Evolutionary conservation across 2,888 invertebrate genomes (phyloP), one percentile per base, ranked within the genome.

Genomic region (Arctia plantaginis): DNA sequence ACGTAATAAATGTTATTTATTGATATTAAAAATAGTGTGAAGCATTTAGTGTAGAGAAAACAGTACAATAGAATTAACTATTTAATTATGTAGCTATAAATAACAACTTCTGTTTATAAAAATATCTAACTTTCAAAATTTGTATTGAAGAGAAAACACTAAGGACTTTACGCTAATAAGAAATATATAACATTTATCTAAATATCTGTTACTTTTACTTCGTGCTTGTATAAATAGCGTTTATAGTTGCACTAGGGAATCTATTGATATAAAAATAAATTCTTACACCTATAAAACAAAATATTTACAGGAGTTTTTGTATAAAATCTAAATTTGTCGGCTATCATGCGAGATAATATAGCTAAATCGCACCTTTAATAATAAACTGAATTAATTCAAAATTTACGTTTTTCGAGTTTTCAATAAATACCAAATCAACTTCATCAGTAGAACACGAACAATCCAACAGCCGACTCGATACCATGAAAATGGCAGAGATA

Each of bases 131-230:
- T 76, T 78, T 80, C 10, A 41, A 55, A 64, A 10, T 71, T 81
- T 81, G 75, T 78, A 79, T 81, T 76, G 18, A 70, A 30, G 20
- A 78, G 77, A 79, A 79, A 82, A 81, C 79, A 80, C 80, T 68
- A 68, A 35, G 51, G 47, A 75, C 51, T 59, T 67, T 33, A 66
- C 72, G 76, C 62, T 27, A 20, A 35, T 66, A 70, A 27, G 39
- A 44, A 69, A 76, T 64, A 71, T 68, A 71, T 71, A 76, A 66
- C 71, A 77, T 76, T 71, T 35, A 80, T 72, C 77, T 82, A 79
- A 78, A 78, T 85, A 82, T 76, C 79, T 86, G 84, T 87, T 87
- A 86, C 86, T 83, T 73, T 82, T 71, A 78, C 80, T 82, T 79
- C 82, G 77, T 82, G 79, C 77, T 80, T 77, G 18, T 30, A 62